phyloP scores from a whole-genome alignment of 2,888 invertebrate genomes.

The Gryllus longicercus region DNA sequence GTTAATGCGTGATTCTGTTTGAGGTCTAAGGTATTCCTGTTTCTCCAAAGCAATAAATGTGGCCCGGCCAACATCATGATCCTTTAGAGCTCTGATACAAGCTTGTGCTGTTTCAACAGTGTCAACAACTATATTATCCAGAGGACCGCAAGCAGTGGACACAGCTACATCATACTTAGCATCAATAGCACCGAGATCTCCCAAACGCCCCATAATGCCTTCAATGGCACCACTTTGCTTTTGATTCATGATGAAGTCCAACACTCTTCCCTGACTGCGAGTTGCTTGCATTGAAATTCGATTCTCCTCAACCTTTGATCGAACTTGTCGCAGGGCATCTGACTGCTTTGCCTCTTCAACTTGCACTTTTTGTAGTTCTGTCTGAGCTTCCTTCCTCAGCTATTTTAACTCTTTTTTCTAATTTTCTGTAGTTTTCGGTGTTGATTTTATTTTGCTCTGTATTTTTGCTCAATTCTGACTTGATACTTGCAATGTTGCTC shows the following conservation, averaged over 20 bases:
- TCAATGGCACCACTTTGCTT: conserved; percentile 73
- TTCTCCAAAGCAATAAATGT: conserved; percentile 90
- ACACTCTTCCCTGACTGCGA: conserved; percentile 36
- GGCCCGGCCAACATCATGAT: conserved; percentile 73
- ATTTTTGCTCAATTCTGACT: too few relatives aligned
- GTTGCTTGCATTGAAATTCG: conserved; percentile 62
- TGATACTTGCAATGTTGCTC: too few relatives aligned
- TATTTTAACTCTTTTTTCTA: too few relatives aligned
- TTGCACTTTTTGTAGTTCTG: too few relatives aligned
- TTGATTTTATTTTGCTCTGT: too few relatives aligned
- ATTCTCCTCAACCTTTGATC: conserved; percentile 70
- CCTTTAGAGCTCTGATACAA: conserved; percentile 77
- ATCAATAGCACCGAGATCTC: conserved; percentile 93
- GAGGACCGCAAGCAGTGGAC: conserved; percentile 84
- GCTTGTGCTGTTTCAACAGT: conserved; percentile 77
- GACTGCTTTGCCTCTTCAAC: too few relatives aligned
- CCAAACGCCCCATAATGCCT: conserved; percentile 89
- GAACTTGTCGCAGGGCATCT: too few relatives aligned
- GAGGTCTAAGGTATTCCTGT: conserved; percentile 58
- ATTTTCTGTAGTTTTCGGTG: too few relatives aligned
- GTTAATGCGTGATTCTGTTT: conserved; percentile 48
- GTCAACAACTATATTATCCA: conserved; percentile 92
- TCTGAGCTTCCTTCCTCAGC: too few relatives aligned
- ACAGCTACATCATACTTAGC: conserved; percentile 90
- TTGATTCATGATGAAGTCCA: conserved; percentile 66